Evolutionary conservation across 2,797 vertebrate genomes (phyloP), one percentile per base, ranked within the genome.

Genomic region (Tangara arthus): DNA sequence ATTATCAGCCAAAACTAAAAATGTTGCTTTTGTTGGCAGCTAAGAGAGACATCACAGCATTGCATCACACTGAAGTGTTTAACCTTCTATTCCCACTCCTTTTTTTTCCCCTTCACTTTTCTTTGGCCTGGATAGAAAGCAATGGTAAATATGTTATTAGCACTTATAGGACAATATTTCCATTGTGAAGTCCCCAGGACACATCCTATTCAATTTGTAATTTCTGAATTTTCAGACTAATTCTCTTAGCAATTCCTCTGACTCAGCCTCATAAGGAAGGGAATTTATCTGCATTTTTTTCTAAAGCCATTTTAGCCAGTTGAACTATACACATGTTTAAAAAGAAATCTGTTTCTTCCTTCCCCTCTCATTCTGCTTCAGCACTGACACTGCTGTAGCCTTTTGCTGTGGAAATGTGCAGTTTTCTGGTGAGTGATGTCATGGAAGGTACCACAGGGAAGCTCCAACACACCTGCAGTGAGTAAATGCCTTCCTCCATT

Each of bases 1-100:
- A 65, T 85, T 88, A 94, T 56, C 79, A 89, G 69, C 69, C 72
- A 94, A 91, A 92, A 88, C 82, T 79, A 34, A 42, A 83, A 95
- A 52, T 12, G 22, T 47, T 69, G 80, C 44, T 82, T 91, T 94
- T 70, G 59, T 77, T 94, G 92, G 92, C 87, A 94, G 63, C 73
- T 66, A 77, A 46, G 34, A 89, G 44, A 63, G 70, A 88, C 91
- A 94, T 79, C 89, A 66, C 79, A 94, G 66, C 59, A 66, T 30
- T 59, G 42, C 15, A 27, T 37, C 73, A 66, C 19, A 86, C 20
- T 57, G 69, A 90, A 94, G 28, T 1, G 0, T 78, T 85, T 52
- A 69, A 50, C 35, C 23, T 88, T 82, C 60, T 87, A 41, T 63
- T 92, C 60, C 59, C 77, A 37, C 30, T 61, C 66, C 52, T 69